Evolutionary conservation across 2,113 vertebrate species (phyloP).

Genomic region (Clarias macrocephalus): DNA sequence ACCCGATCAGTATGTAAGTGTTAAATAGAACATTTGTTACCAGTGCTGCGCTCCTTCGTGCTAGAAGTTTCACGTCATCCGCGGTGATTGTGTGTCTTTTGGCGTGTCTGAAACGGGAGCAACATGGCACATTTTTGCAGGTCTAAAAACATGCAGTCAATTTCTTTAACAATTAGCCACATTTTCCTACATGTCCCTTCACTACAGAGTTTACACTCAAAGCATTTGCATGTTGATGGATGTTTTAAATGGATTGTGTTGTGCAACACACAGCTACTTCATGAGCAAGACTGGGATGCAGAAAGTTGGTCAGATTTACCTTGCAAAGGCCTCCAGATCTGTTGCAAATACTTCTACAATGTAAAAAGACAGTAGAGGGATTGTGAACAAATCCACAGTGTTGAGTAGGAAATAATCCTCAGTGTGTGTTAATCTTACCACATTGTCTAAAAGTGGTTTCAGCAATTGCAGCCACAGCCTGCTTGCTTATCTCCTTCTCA

Average conservation of each 20-base stretch:
- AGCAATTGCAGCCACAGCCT: slow-evolving; percentile 79
- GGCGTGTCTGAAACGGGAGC: slow-evolving; percentile 76
- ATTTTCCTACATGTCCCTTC: not conserved
- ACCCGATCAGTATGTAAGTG: no score
- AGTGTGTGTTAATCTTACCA: slow-evolving; percentile 68
- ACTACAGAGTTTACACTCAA: not conserved
- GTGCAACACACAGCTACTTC: not conserved
- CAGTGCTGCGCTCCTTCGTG: slow-evolving; percentile 85
- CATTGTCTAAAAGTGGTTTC: slow-evolving; percentile 89
- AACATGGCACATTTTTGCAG: no score
- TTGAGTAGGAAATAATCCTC: not conserved
- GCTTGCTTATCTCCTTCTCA: slow-evolving; percentile 75
- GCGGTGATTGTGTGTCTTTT: slow-evolving; percentile 83
- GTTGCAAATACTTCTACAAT: slow-evolving; percentile 86
- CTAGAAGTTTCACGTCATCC: slow-evolving; percentile 90
- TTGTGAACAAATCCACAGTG: not conserved
- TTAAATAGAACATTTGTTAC: slow-evolving; percentile 61
- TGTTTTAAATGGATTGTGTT: not conserved
- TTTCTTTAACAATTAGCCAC: not conserved
- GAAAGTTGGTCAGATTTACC: slow-evolving; percentile 67
- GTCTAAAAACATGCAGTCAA: not conserved
- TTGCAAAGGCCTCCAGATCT: slow-evolving; percentile 92
- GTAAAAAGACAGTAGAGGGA: slow-evolving; percentile 35
- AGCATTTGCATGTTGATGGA: not conserved
- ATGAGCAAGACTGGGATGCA: not conserved